phyloP scores from a whole-genome alignment of 2,888 invertebrate species.

The Parthenolecanium corni region DNA sequence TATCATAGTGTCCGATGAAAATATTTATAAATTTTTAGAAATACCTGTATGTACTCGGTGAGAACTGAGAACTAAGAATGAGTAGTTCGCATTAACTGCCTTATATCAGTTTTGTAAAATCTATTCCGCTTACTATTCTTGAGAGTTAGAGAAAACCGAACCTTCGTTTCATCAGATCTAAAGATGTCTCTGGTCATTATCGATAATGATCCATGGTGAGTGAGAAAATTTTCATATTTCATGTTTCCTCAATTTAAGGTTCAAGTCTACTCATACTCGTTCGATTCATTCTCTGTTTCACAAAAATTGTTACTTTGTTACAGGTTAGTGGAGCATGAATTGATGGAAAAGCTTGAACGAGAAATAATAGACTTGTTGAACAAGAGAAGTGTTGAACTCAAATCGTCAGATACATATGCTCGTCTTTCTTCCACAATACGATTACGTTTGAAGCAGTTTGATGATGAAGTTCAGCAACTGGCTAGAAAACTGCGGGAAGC shows the following conservation, averaged over 20 bases:
- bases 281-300: too few relatives aligned
- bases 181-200: conserved; percentile 43
- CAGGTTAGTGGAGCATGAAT: conserved; percentile 54
- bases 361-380: conserved; percentile 52
- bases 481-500: conserved; percentile 46
- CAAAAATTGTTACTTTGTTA: neutral
- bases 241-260: too few relatives aligned
- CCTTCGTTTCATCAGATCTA: neutral
- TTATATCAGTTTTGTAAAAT: too few relatives aligned
- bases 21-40: too few relatives aligned
- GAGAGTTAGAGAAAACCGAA: too few relatives aligned
- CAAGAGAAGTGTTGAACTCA: conserved; percentile 44
- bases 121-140: too few relatives aligned
- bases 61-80: too few relatives aligned
- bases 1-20: too few relatives aligned
- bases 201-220: conserved; percentile 43
- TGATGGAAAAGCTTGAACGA: conserved; percentile 51
- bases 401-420: conserved; percentile 46
- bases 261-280: too few relatives aligned
- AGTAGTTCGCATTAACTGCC: too few relatives aligned
- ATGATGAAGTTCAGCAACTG: conserved; percentile 48
- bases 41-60: too few relatives aligned
- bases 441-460: conserved; percentile 50
- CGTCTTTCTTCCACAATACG: conserved; percentile 49
- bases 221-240: neutral